phyloP scores from a whole-genome alignment of 1,140 invertebrate species.

The Pachyrhynchus sulphureomaculatus region DNA sequence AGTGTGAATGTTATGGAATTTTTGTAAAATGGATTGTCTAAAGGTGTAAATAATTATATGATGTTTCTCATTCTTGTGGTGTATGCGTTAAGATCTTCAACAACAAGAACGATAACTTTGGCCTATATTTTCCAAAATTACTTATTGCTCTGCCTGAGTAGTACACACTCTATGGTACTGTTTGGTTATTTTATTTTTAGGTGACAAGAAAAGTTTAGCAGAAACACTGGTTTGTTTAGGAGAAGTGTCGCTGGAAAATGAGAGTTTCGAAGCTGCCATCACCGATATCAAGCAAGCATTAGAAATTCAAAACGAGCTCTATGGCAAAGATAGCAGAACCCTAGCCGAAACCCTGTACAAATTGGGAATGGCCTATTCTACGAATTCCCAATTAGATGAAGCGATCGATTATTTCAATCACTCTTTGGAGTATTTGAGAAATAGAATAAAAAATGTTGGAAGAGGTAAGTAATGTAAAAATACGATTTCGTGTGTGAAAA shows the following conservation, averaged over 20 bases:
- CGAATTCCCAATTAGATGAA: constrained; percentile 70
- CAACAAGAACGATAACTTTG: no score
- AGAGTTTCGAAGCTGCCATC: constrained; percentile 76
- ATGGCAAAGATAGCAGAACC: constrained; percentile 37
- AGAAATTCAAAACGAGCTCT: constrained; percentile 62
- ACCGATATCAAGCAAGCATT: constrained; percentile 73
- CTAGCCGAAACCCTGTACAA: constrained; percentile 78
- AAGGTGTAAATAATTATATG: no score
- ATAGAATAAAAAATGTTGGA: constrained; percentile 67
- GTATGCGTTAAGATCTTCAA: no score
- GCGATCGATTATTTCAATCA: constrained; percentile 72
- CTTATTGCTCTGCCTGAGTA: no score
- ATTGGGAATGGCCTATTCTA: constrained; percentile 75
- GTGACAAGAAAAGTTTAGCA: constrained; percentile 66
- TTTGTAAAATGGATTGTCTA: no score
- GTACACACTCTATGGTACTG: no score
- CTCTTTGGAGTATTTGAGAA: constrained; percentile 69
- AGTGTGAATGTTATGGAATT: no score
- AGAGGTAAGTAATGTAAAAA: constrained; percentile 51
- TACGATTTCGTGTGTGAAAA: no score
- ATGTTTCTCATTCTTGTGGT: no score
- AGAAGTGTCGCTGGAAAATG: constrained; percentile 82
- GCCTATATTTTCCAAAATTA: no score
- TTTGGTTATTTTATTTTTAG: constrained; percentile 14
- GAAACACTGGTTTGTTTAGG: constrained; percentile 78